phyloP scores from a whole-genome alignment of 1,140 invertebrate species.

The Nomia melanderi region DNA sequence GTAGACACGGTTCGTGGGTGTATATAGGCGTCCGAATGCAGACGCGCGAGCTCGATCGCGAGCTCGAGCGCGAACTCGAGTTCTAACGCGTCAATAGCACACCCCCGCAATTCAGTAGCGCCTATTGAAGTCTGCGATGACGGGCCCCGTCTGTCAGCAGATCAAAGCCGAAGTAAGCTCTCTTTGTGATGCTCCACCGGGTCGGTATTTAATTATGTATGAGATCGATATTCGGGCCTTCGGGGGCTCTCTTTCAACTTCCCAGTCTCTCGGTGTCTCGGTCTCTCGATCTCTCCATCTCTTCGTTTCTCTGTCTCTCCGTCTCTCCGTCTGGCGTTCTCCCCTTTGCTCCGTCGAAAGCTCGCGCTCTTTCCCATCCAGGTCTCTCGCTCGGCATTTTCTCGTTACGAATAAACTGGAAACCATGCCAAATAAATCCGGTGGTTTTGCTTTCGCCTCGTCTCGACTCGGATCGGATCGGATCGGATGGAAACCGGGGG shows the following conservation, averaged over 20 bases:
- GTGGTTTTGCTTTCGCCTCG: background rate
- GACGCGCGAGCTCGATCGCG: constrained; percentile 26
- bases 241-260: constrained; percentile 64
- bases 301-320: background rate
- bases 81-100: constrained; percentile 59
- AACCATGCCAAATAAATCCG: constrained; percentile 35
- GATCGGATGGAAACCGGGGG: too few species aligned
- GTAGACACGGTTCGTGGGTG: constrained; percentile 17
- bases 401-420: constrained; percentile 46
- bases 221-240: constrained; percentile 80
- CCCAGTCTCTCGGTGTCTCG: constrained; percentile 25
- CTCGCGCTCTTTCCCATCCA: constrained; percentile 25
- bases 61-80: constrained; percentile 28
- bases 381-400: constrained; percentile 26
- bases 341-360: constrained; percentile 2
- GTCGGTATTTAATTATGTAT: constrained; percentile 81
- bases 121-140: constrained; percentile 79
- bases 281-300: constrained; percentile 11
- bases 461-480: background rate
- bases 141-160: constrained; percentile 80
- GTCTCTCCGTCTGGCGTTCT: constrained; percentile 8
- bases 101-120: constrained; percentile 67
- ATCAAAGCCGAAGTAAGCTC: constrained; percentile 80
- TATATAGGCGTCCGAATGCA: constrained; percentile 1
- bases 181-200: constrained; percentile 79